Evolutionary conservation across 2,797 vertebrate genomes (phyloP).

Genomic region (Neosilurus mollespiculum): DNA sequence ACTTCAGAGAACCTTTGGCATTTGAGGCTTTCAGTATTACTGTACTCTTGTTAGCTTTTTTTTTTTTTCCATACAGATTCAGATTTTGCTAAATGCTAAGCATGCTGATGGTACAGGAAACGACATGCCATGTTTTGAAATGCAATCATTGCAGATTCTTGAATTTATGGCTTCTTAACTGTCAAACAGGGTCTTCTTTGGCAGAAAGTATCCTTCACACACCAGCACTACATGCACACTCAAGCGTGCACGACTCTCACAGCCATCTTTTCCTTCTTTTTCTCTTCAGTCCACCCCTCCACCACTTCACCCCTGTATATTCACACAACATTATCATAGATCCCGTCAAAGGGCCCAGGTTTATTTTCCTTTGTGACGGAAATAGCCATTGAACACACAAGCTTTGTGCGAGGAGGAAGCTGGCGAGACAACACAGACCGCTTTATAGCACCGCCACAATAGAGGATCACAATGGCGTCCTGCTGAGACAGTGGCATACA

Average conservation of each 20-base stretch:
- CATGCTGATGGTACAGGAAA: constrained; percentile 31
- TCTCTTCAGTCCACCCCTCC: constrained; percentile 17
- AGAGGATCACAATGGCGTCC: constrained; percentile 73
- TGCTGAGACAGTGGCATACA: constrained; percentile 75
- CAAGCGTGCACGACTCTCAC: neutral
- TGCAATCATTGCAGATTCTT: constrained; percentile 62
- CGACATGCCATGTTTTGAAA: constrained; percentile 48
- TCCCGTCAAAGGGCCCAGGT: constrained; percentile 61
- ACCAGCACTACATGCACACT: constrained; percentile 14
- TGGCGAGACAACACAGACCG: constrained; percentile 80
- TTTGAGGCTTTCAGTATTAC: constrained; percentile 62
- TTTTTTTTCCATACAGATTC: constrained; percentile 49
- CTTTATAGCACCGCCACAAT: constrained; percentile 77
- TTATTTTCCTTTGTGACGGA: constrained; percentile 65
- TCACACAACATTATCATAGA: constrained; percentile 55
- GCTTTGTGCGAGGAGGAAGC: constrained; percentile 76
- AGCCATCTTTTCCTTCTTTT: constrained; percentile 32
- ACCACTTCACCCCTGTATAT: constrained; percentile 46
- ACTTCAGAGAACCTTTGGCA: constrained; percentile 58
- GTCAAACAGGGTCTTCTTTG: constrained; percentile 63
- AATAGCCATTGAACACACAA: constrained; percentile 68
- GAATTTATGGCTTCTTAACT: constrained; percentile 63
- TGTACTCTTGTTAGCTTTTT: constrained; percentile 45
- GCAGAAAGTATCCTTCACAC: constrained; percentile 40
- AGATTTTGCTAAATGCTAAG: constrained; percentile 28